Evolutionary conservation across 1,140 invertebrate species (phyloP).

Genomic region (Drosophila miranda): DNA sequence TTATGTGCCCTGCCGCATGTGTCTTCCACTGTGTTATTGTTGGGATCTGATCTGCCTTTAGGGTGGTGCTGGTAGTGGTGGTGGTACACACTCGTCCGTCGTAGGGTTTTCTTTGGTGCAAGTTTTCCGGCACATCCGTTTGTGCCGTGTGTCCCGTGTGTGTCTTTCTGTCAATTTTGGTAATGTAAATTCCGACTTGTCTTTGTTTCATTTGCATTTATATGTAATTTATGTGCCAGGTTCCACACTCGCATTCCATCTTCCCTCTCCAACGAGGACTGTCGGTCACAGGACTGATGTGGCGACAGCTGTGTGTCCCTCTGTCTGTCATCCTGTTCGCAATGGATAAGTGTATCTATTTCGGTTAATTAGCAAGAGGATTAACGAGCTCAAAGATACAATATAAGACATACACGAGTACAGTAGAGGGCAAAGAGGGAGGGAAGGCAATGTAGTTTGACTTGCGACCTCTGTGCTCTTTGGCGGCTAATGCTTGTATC

Average conservation of each 20-base stretch:
- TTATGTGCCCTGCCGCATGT: constrained; percentile 40
- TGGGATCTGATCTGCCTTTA: constrained; percentile 9
- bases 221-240: constrained; percentile 46
- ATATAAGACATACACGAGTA: too few species aligned
- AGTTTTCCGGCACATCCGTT: constrained; percentile 25
- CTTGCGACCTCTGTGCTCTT: not conserved
- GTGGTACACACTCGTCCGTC: not conserved
- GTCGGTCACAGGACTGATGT: constrained; percentile 20
- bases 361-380: constrained; percentile 33
- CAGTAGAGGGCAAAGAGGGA: too few species aligned
- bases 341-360: constrained; percentile 36
- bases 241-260: constrained; percentile 1
- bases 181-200: constrained; percentile 60
- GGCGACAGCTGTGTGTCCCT: constrained; percentile 27
- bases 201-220: constrained; percentile 57
- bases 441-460: not conserved
- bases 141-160: constrained; percentile 3
- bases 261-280: not conserved
- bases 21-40: constrained; percentile 32
- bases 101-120: constrained; percentile 34
- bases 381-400: constrained; percentile 7
- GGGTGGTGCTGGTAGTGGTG: not conserved
- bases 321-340: not conserved
- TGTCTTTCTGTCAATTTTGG: constrained; percentile 53
- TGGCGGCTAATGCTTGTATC: not conserved